A percentile compares a stretch with the other conserved stretches of the same genome.
Conservation (phyloP, 1,140 invertebrate species). For the Ceratitis capitata region DNA sequence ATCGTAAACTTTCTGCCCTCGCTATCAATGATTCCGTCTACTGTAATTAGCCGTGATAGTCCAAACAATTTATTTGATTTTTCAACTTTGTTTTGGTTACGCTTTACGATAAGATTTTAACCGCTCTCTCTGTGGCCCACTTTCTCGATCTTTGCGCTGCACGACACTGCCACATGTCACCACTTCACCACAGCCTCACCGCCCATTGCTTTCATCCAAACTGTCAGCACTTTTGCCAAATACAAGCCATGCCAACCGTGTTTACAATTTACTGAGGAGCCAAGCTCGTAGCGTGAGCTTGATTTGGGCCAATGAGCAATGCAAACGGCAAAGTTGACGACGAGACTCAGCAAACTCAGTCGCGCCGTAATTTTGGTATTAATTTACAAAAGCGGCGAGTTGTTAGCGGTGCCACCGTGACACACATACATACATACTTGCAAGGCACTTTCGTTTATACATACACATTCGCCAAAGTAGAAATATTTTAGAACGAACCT, state of each 20-base stretch:
- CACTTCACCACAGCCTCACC: neutral
- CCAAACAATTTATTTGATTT: too few relatives aligned
- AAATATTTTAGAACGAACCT: neutral
- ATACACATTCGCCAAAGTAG: neutral
- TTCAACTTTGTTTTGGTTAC: too few relatives aligned
- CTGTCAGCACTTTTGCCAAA: neutral
- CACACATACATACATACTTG: neutral
- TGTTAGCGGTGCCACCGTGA: neutral
- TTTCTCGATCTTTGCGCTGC: neutral
- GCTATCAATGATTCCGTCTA: too few relatives aligned
- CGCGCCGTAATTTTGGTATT: neutral
- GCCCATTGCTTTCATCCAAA: neutral
- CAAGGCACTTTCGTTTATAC: neutral
- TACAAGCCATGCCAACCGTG: neutral
- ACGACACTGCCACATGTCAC: neutral
- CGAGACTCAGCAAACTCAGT: neutral
- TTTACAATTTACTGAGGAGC: neutral
- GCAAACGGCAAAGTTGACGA: neutral
- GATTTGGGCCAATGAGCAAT: neutral
- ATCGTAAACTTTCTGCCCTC: too few relatives aligned
- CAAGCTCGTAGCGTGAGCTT: neutral
- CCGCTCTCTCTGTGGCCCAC: neutral
- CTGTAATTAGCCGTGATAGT: too few relatives aligned
- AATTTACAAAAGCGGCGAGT: neutral
- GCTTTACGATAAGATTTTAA: too few relatives aligned